These are phyloP conservation scores for Phyllopteryx taeniolatus DNA, from an alignment of 2,113 vertebrate species.

Conservation along the genomic window DNA sequence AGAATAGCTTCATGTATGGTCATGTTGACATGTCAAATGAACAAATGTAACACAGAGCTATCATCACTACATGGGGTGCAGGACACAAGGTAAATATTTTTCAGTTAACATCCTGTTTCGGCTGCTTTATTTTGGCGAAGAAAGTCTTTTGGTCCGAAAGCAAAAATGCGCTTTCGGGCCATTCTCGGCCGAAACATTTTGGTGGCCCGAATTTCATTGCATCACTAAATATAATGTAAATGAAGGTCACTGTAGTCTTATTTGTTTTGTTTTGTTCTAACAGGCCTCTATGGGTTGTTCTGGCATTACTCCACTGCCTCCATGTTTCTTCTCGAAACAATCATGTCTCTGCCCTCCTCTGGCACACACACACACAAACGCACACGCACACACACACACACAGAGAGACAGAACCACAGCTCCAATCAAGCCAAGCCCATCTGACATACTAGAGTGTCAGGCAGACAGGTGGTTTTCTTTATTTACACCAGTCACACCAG, in stretches of 20 bases:
- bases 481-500: conserved; percentile 41
- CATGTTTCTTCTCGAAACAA: conserved; percentile 22
- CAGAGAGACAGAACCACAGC: not conserved
- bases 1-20: too few species aligned
- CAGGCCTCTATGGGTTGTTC: not conserved
- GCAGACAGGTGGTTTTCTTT: conserved; percentile 58
- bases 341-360: conserved; percentile 9
- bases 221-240: not conserved
- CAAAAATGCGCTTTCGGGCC: too few species aligned
- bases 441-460: conserved; percentile 13
- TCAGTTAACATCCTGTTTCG: too few species aligned
- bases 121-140: too few species aligned
- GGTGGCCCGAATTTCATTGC: too few species aligned
- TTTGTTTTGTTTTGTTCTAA: not conserved
- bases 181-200: too few species aligned
- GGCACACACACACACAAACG: not conserved
- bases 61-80: too few species aligned
- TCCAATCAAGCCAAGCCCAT: conserved; percentile 34
- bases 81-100: too few species aligned
- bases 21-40: too few species aligned
- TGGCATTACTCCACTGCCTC: conserved; percentile 4
- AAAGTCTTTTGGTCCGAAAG: too few species aligned
- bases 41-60: too few species aligned
- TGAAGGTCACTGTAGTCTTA: not conserved
- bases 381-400: not conserved